phyloP scores from a whole-genome alignment of 1,140 invertebrate genomes.

The Monochamus saltuarius region DNA sequence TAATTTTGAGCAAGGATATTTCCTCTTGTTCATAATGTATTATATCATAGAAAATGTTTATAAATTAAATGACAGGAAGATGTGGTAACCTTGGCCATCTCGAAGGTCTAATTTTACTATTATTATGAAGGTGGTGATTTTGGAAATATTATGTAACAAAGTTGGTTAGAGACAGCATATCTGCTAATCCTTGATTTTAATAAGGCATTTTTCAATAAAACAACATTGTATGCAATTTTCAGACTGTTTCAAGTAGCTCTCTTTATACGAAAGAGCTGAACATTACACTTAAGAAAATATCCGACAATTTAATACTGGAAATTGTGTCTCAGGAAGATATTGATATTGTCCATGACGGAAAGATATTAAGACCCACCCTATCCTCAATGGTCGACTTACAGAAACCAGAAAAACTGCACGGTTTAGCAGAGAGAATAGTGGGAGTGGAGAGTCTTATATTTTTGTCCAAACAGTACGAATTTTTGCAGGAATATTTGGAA shows the following conservation, averaged over 20 bases:
- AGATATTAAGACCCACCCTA: conserved; percentile 63
- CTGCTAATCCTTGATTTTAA: no score
- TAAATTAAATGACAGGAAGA: no score
- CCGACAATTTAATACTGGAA: conserved; percentile 57
- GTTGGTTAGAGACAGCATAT: no score
- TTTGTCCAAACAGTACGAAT: conserved; percentile 82
- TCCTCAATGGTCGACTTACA: conserved; percentile 73
- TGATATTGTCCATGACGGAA: conserved; percentile 47
- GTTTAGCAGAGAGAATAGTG: conserved; percentile 81
- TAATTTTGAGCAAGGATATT: no score
- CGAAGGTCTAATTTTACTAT: no score
- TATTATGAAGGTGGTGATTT: no score
- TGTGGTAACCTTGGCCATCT: no score
- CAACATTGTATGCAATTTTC: no score
- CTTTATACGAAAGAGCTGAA: conserved; percentile 70
- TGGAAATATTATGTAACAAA: no score
- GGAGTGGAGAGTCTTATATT: conserved; percentile 92
- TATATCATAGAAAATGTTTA: no score
- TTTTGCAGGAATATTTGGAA: conserved; percentile 79
- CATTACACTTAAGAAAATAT: conserved; percentile 73
- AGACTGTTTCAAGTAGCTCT: conserved; percentile 56
- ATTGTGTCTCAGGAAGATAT: conserved; percentile 37
- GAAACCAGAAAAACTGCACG: conserved; percentile 73
- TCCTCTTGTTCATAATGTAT: no score
- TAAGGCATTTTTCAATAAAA: no score